Evolutionary conservation across 2,113 vertebrate species (phyloP).

Genomic region (Merops nubicus): DNA sequence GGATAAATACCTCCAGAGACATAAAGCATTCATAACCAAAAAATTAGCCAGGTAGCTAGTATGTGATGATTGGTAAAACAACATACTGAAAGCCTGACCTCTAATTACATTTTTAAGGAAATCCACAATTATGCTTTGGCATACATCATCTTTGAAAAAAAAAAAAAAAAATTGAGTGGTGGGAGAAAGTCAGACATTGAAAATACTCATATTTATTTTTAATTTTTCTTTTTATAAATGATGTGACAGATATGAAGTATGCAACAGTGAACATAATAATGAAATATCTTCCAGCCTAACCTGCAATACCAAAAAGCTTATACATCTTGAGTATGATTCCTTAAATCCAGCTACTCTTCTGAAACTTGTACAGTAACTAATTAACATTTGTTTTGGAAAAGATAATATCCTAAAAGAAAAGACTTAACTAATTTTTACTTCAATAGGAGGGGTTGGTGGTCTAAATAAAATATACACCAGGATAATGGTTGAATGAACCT

Average conservation of each 20-base stretch:
- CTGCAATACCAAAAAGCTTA: neutral
- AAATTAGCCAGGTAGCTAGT: neutral
- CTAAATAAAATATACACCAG: neutral
- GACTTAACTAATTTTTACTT: neutral
- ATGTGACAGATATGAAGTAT: neutral
- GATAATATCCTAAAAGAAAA: neutral
- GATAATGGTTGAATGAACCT: neutral
- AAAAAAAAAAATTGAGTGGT: neutral
- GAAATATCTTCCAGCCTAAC: neutral
- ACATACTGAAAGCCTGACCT: neutral
- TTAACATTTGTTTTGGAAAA: neutral
- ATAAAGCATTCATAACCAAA: neutral
- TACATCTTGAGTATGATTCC: neutral
- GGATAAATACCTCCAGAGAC: neutral
- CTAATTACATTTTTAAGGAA: neutral
- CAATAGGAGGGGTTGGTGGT: neutral
- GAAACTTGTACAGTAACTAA: neutral
- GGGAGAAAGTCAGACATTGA: neutral
- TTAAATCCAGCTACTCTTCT: neutral
- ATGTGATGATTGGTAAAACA: neutral
- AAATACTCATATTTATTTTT: neutral
- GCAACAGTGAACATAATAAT: neutral
- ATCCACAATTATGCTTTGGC: neutral
- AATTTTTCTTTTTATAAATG: neutral
- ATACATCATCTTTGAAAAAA: neutral